phyloP scores from a whole-genome alignment of 2,797 vertebrate genomes.

The Argyrosomus regius region DNA sequence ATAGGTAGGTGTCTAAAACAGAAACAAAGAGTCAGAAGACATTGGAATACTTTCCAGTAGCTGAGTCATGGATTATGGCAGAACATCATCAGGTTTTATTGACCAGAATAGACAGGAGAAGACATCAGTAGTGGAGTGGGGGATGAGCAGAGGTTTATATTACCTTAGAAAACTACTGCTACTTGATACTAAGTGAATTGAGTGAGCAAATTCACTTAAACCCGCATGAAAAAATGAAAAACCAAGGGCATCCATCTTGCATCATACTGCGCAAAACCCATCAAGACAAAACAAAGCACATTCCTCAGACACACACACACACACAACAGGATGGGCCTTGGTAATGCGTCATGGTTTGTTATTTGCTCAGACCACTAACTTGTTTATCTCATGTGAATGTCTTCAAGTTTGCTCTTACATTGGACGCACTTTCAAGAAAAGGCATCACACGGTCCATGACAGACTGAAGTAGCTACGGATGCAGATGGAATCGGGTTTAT shows the following conservation, averaged over 20 bases:
- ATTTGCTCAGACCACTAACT: background rate
- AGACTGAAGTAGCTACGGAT: background rate
- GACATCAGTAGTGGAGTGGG: background rate
- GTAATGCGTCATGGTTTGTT: background rate
- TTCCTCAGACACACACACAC: no score
- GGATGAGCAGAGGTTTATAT: background rate
- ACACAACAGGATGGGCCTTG: conserved; percentile 4
- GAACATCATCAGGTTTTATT: background rate
- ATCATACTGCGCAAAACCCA: background rate
- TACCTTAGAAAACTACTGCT: background rate
- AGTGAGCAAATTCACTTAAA: background rate
- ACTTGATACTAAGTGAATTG: background rate
- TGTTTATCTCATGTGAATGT: background rate
- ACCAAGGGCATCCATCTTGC: background rate
- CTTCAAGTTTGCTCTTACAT: background rate
- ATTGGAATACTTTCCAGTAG: background rate
- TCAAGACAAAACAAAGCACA: conserved; percentile 16
- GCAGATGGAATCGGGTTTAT: background rate
- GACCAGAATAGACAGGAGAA: background rate
- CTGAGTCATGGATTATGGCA: background rate
- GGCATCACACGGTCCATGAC: no score
- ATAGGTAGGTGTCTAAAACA: background rate
- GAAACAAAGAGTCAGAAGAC: background rate
- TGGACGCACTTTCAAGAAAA: conserved; percentile 6
- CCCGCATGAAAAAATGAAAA: background rate